These are phyloP conservation scores for Adelognathus sp. DNA, from an alignment of 2,888 invertebrate genomes.

Conservation along the genomic window DNA sequence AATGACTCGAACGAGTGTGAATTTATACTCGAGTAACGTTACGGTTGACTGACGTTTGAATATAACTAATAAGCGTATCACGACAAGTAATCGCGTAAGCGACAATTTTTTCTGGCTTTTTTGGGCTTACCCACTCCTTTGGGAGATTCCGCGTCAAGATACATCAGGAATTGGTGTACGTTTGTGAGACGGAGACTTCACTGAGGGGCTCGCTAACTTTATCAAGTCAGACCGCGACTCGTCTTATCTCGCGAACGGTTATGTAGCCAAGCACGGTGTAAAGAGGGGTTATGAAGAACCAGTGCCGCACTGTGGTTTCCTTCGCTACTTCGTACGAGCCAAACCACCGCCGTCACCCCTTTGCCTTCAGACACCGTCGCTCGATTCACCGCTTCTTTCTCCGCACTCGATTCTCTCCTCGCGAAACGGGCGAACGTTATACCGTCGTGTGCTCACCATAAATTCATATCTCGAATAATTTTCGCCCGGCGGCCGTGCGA, in stretches of 20 bases:
- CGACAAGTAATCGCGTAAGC: slow-evolving; percentile 19
- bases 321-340: slow-evolving; percentile 12
- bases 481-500: slow-evolving; percentile 71
- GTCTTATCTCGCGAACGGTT: slow-evolving; percentile 67
- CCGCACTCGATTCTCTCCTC: slow-evolving; percentile 42
- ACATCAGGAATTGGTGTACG: slow-evolving; percentile 43
- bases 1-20: too few relatives aligned
- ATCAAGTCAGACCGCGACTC: slow-evolving; percentile 74
- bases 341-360: background rate
- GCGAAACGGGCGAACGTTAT: slow-evolving; percentile 57
- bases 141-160: background rate
- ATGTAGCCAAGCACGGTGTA: background rate
- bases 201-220: slow-evolving; percentile 70
- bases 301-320: slow-evolving; percentile 21
- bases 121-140: slow-evolving; percentile 26
- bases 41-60: too few relatives aligned
- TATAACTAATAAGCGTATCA: background rate
- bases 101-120: slow-evolving; percentile 15
- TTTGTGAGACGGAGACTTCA: slow-evolving; percentile 14
- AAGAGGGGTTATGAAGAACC: slow-evolving; percentile 26
- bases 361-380: slow-evolving; percentile 20
- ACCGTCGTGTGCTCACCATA: slow-evolving; percentile 69
- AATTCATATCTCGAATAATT: slow-evolving; percentile 80
- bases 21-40: too few relatives aligned
- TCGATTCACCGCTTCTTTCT: slow-evolving; percentile 40